Evolutionary conservation across 1,140 invertebrate genomes (phyloP).

Genomic region (Delia radicum): DNA sequence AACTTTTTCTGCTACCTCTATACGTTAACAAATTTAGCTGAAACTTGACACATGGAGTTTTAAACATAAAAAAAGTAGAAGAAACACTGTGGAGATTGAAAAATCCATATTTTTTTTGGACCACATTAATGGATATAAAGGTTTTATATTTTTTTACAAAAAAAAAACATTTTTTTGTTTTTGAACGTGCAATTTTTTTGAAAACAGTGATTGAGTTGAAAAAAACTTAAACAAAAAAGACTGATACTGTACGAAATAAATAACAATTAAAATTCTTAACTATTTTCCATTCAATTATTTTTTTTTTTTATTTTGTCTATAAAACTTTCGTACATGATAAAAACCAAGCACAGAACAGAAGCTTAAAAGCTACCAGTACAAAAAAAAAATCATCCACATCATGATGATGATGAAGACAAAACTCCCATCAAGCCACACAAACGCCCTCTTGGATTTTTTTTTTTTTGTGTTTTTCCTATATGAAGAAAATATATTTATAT

Average conservation of each 20-base stretch:
- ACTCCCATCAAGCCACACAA: neutral
- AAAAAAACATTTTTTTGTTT: too few species aligned
- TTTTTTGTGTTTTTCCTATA: neutral
- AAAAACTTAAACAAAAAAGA: neutral
- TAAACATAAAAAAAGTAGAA: too few species aligned
- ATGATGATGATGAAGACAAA: neutral
- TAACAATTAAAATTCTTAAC: conserved; percentile 17
- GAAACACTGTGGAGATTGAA: too few species aligned
- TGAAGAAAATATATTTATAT: neutral
- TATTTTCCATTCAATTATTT: neutral
- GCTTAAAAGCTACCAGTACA: neutral
- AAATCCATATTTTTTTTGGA: too few species aligned
- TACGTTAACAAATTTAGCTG: too few species aligned
- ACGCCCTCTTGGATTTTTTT: neutral
- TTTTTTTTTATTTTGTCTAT: too few species aligned
- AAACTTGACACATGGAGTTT: too few species aligned
- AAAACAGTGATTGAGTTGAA: too few species aligned
- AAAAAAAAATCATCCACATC: neutral
- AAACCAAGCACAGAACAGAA: neutral
- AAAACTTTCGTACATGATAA: neutral
- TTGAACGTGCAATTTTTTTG: too few species aligned
- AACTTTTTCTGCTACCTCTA: too few species aligned
- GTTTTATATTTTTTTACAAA: too few species aligned
- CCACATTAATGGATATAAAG: too few species aligned
- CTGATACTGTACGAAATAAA: neutral